A percentile compares a stretch with the other conserved stretches of the same genome.
These are phyloP conservation scores for Hymenopus coronatus DNA, from an alignment of 2,888 invertebrate species.

Conservation along the genomic window DNA sequence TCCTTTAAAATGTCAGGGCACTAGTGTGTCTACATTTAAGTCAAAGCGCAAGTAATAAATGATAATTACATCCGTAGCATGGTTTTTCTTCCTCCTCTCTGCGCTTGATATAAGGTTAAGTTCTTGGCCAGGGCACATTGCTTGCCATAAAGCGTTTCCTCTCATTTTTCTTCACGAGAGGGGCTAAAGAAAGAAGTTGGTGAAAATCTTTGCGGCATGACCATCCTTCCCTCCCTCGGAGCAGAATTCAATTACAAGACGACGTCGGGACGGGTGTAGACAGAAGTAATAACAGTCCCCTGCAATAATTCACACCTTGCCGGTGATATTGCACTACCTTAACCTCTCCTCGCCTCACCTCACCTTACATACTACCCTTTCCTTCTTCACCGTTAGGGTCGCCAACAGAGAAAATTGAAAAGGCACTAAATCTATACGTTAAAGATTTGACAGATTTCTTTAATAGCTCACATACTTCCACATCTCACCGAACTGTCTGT, in stretches of 20 bases:
- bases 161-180: background rate
- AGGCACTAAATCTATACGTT: background rate
- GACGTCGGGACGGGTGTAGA: background rate
- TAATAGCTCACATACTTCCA: background rate
- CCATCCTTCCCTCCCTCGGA: background rate
- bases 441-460: background rate
- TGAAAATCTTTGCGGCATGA: background rate
- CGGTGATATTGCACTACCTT: background rate
- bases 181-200: background rate
- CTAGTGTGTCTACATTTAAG: background rate
- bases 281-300: slow-evolving; percentile 1
- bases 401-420: background rate
- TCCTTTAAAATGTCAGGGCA: background rate
- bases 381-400: background rate
- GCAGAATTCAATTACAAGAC: slow-evolving; percentile 5
- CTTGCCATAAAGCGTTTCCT: background rate
- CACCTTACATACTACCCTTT: background rate
- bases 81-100: background rate
- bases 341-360: background rate
- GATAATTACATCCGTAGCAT: background rate
- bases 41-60: background rate
- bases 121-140: background rate
- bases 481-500: background rate
- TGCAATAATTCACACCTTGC: slow-evolving; percentile 9
- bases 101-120: background rate